Conservation (phyloP, 2,888 invertebrate genomes). For the Pharmacophagus antenor region DNA sequence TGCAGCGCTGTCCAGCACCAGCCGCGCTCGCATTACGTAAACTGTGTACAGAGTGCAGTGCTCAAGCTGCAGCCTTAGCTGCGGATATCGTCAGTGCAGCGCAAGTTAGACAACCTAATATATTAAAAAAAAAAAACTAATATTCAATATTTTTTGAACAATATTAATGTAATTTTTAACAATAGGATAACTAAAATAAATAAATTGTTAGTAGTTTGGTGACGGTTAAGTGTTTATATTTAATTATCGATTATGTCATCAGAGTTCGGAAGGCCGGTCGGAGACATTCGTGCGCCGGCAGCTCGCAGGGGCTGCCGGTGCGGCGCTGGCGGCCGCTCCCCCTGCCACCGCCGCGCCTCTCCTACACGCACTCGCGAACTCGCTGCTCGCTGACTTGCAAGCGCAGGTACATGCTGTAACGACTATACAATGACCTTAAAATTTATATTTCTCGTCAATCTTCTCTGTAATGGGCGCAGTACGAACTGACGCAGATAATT, state of each 20-base stretch:
- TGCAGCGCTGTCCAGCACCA: constrained; percentile 86
- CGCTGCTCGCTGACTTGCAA: constrained; percentile 46
- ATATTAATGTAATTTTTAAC: too few species aligned
- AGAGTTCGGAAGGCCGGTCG: constrained; percentile 46
- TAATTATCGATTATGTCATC: too few species aligned
- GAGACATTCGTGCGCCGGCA: constrained; percentile 78
- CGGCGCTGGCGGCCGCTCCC: constrained; percentile 67
- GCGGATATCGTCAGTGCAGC: constrained; percentile 87
- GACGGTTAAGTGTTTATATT: too few species aligned
- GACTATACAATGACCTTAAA: not conserved
- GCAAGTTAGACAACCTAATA: constrained; percentile 59
- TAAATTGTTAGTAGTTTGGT: too few species aligned
- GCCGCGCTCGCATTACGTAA: constrained; percentile 93
- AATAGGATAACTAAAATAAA: too few species aligned
- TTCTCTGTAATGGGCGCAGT: too few species aligned
- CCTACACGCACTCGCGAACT: constrained; percentile 50
- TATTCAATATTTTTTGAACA: too few species aligned
- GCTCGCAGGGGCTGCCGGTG: constrained; percentile 70
- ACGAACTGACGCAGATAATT: too few species aligned
- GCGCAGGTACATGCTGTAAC: constrained; percentile 37
- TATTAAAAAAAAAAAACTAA: too few species aligned
- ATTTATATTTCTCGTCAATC: too few species aligned
- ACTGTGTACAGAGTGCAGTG: constrained; percentile 89
- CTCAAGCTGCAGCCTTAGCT: constrained; percentile 87
- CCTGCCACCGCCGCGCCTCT: constrained; percentile 56